Conservation (phyloP, 2,888 invertebrate species). For the Cerceris ruficornis region DNA sequence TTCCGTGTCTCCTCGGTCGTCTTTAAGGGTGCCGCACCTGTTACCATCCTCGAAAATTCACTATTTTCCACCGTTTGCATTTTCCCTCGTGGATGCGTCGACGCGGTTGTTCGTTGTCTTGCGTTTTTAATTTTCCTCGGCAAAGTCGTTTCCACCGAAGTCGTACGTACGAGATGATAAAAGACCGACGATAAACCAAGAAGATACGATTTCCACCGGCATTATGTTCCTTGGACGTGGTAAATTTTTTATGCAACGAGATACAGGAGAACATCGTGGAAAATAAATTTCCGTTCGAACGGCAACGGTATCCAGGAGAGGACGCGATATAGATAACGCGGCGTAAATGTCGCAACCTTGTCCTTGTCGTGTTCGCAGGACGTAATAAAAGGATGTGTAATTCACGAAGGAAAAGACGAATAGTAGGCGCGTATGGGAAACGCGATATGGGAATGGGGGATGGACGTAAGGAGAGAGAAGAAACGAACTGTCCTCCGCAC, state of each 20-base stretch:
- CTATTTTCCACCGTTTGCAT: constrained; percentile 23
- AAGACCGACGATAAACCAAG: constrained; percentile 9
- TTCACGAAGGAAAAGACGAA: constrained; percentile 50
- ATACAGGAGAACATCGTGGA: constrained; percentile 12
- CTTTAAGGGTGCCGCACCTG: too few relatives aligned
- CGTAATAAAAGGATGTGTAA: constrained; percentile 58
- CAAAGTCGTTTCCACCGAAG: neutral
- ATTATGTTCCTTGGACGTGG: constrained; percentile 12
- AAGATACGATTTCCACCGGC: constrained; percentile 9
- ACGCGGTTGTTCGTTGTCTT: constrained; percentile 3
- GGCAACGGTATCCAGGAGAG: constrained; percentile 36
- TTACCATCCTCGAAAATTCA: constrained; percentile 37
- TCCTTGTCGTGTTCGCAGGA: constrained; percentile 55
- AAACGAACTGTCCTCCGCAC: constrained; percentile 24
- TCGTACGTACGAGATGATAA: neutral
- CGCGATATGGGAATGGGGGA: constrained; percentile 21
- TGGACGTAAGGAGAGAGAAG: constrained; percentile 6
- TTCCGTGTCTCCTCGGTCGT: too few relatives aligned
- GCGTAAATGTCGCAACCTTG: constrained; percentile 54
- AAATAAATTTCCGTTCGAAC: constrained; percentile 54
- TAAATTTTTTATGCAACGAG: constrained; percentile 53
- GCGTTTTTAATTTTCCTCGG: neutral
- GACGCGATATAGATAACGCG: constrained; percentile 45
- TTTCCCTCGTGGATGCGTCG: neutral
- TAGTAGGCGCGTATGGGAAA: constrained; percentile 34